A percentile compares a stretch with the other conserved stretches of the same genome.
Evolutionary conservation across 1,140 invertebrate species (phyloP).

Genomic region (Heliothis virescens): DNA sequence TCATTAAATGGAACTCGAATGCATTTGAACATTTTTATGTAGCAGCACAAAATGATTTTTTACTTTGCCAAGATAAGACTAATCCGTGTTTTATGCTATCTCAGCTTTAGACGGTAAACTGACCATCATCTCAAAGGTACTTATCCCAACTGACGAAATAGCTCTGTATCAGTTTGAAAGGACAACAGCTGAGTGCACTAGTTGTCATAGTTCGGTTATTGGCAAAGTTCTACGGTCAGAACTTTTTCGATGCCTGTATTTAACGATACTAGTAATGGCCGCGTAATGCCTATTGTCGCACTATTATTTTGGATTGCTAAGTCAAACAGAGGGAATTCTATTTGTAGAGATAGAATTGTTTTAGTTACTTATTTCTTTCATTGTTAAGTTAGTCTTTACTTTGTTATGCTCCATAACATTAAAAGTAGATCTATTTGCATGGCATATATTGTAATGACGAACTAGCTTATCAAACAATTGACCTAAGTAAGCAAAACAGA

Average conservation of each 20-base stretch:
- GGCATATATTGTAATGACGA: too few species aligned
- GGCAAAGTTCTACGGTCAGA: slow-evolving; percentile 66
- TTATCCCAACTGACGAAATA: slow-evolving; percentile 4
- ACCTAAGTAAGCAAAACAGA: too few species aligned
- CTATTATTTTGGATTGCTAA: slow-evolving; percentile 13
- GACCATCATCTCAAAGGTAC: not conserved
- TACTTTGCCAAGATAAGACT: too few species aligned
- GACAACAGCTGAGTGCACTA: slow-evolving; percentile 70
- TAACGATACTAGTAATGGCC: slow-evolving; percentile 47
- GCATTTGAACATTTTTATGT: too few species aligned
- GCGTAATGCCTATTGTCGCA: slow-evolving; percentile 42
- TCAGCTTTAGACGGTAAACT: not conserved
- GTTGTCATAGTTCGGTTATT: slow-evolving; percentile 71
- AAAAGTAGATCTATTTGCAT: too few species aligned
- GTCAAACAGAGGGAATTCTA: not conserved
- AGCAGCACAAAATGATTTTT: too few species aligned
- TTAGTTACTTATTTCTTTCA: not conserved
- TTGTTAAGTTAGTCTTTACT: not conserved
- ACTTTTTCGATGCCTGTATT: slow-evolving; percentile 44
- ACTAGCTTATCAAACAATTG: too few species aligned
- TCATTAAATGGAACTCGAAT: too few species aligned
- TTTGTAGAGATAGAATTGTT: not conserved
- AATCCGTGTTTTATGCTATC: not conserved
- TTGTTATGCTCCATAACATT: not conserved
- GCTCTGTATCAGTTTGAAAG: slow-evolving; percentile 49